These are phyloP conservation scores for Sebastes schlegelii DNA, from an alignment of 2,113 vertebrate genomes.

Conservation along the genomic window DNA sequence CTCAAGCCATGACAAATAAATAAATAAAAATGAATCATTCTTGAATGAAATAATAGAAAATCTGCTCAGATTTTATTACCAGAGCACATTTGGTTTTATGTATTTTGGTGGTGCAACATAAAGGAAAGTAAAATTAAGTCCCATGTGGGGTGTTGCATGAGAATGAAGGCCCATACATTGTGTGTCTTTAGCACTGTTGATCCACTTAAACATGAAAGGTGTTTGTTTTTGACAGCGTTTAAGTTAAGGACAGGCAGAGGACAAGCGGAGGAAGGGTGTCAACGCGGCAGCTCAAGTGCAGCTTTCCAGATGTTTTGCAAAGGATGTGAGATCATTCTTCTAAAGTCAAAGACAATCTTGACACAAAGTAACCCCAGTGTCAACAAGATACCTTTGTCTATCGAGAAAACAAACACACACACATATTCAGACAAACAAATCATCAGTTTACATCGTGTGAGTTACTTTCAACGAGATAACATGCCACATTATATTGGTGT, in stretches of 20 bases:
- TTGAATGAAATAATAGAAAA: neutral
- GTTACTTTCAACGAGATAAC: neutral
- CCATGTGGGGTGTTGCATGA: neutral
- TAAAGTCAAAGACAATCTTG: conserved; percentile 53
- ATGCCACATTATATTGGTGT: neutral
- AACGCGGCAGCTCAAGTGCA: conserved; percentile 61
- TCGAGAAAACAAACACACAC: neutral
- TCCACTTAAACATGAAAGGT: conserved; percentile 37
- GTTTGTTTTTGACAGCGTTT: conserved; percentile 54
- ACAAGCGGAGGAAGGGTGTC: conserved; percentile 80
- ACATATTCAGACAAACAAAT: neutral
- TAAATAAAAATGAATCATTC: neutral
- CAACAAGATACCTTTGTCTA: conserved; percentile 62
- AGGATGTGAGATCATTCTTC: conserved; percentile 80
- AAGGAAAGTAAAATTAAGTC: neutral
- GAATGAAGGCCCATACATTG: neutral
- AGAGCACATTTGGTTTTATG: neutral
- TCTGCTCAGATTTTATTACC: neutral
- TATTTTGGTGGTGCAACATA: neutral
- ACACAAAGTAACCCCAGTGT: conserved; percentile 64
- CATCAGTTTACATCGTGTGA: neutral
- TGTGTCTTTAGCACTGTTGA: conserved; percentile 9
- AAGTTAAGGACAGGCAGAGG: conserved; percentile 46
- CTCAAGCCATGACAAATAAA: neutral
- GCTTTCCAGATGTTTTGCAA: conserved; percentile 83